Conservation (phyloP, 2,113 vertebrate genomes). For the Corvus cornix region DNA sequence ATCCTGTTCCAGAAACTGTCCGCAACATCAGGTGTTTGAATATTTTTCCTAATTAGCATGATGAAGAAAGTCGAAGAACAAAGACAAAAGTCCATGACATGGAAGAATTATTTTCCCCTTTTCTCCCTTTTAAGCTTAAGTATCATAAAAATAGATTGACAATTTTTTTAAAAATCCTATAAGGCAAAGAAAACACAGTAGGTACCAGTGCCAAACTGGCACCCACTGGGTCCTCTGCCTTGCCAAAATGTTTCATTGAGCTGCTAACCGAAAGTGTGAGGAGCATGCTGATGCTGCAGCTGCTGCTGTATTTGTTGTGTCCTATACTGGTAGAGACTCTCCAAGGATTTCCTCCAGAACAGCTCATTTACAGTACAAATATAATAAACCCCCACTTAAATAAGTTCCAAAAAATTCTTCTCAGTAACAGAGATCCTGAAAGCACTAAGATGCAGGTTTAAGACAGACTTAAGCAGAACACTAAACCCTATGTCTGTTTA, state of each 20-base stretch:
- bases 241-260: constrained; percentile 57
- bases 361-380: neutral
- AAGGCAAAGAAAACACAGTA: neutral
- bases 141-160: neutral
- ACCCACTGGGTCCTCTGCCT: neutral
- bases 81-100: neutral
- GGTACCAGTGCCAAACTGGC: neutral
- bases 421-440: neutral
- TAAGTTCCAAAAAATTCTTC: neutral
- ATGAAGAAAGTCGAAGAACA: neutral
- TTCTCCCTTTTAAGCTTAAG: neutral
- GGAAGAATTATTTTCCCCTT: neutral
- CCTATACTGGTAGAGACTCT: neutral
- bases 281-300: constrained; percentile 38
- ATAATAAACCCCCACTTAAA: neutral
- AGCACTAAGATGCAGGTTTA: neutral
- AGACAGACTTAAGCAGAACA: neutral
- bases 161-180: neutral
- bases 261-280: constrained; percentile 31
- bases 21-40: neutral
- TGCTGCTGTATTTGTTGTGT: neutral
- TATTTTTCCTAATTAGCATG: neutral
- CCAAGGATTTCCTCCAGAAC: neutral
- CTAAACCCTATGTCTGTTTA: neutral
- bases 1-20: neutral